Base-by-base conservation (phyloP, 1,140 invertebrate genomes). In the Lamellibrachia luymesi region DNA sequence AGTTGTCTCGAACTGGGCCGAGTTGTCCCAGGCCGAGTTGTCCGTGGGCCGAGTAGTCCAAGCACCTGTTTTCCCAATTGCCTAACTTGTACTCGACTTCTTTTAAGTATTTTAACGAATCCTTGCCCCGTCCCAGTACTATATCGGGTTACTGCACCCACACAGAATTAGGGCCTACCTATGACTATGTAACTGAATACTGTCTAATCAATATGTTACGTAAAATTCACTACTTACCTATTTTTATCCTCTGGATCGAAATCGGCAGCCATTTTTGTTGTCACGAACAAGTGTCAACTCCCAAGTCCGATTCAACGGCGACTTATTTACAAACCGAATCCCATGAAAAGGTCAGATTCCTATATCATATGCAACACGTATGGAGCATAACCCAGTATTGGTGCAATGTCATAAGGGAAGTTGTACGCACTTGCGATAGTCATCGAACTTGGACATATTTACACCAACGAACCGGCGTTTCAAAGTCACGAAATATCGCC, bases 201-300 rank as follows among this genome's bases (percentile, higher is more conserved):
- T 80, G 25, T 80, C 17, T 80, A 17, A 80, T 80, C 7, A 80
- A 10, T 22, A 80, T 80, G 17, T 22, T 2, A 80, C 7, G 64
- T 17, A 80, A 80, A 80, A 8, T 17, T 80, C 17, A 17, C 25
- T 80, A 80, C 64, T 80, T 2, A 80, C 64, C 64, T 80, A 80
- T 80, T 80, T 22, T 80, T 80, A 80, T 80, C 64, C 64, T 80
- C 64, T 80, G 64, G 64, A 80, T 80, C 64, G 64, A 80, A 80
- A 80, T 80, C 64, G 64, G 64, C 64, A 80, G 64, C 64, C 64
- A 80, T 80, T 80, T 80, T 80, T 80, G 64, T 80, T 80, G 64
- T 80, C 64, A 80, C 64, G 13, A 80, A 80, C 64, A 80, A 80
- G 64, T 80, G 64, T 80, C 64, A 80, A 80, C 64, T 80, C 17